Evolutionary conservation across 2,113 vertebrate genomes (phyloP).

Genomic region (Pica pica): DNA sequence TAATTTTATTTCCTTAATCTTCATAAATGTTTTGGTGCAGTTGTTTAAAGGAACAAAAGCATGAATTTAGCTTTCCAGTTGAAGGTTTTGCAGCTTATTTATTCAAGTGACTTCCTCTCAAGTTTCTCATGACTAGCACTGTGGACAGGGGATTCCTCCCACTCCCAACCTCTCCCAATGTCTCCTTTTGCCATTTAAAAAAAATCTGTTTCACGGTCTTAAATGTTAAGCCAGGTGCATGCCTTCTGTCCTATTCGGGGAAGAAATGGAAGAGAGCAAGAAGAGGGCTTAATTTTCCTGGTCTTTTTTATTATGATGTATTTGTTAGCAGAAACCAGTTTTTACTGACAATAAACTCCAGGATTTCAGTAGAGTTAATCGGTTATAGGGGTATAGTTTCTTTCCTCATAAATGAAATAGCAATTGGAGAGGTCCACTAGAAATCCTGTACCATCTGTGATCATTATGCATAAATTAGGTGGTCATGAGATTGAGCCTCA

Average conservation of each 20-base stretch:
- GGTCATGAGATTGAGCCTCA: neutral
- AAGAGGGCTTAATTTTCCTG: neutral
- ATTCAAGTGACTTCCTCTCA: neutral
- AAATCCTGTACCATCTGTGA: neutral
- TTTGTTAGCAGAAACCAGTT: neutral
- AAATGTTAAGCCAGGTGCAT: neutral
- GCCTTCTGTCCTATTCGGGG: neutral
- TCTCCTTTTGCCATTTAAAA: neutral
- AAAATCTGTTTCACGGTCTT: neutral
- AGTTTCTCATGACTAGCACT: neutral
- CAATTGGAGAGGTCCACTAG: neutral
- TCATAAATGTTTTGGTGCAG: neutral
- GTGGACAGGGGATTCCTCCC: neutral
- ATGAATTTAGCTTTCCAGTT: neutral
- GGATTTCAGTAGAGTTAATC: neutral
- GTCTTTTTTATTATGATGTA: neutral
- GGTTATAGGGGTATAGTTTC: neutral
- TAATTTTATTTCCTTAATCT: neutral
- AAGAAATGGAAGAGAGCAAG: neutral
- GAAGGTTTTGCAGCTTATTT: neutral
- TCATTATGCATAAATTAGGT: neutral
- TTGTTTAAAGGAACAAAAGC: neutral
- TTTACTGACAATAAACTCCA: neutral
- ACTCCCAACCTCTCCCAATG: neutral
- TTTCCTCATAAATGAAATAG: neutral